phyloP scores from a whole-genome alignment of 2,888 invertebrate genomes.

The Tipula helvola region DNA sequence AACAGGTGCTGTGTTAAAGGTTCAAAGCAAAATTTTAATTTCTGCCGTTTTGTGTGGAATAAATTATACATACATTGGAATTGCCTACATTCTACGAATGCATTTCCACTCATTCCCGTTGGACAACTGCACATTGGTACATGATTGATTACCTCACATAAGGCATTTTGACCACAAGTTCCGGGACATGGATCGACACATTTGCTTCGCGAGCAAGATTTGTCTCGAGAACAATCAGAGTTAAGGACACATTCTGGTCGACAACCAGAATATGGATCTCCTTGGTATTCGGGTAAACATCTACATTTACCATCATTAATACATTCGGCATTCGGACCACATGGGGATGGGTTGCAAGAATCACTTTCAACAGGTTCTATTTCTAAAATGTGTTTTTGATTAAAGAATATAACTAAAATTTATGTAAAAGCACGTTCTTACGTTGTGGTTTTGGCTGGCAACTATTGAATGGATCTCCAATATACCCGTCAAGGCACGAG shows the following conservation, averaged over 20 bases:
- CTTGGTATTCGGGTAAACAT: constrained; percentile 45
- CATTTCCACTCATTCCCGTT: constrained; percentile 51
- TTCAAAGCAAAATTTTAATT: background rate
- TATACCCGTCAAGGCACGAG: constrained; percentile 46
- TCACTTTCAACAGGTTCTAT: constrained; percentile 34
- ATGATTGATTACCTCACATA: constrained; percentile 44
- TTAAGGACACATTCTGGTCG: constrained; percentile 51
- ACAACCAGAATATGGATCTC: constrained; percentile 53
- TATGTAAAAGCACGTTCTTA: constrained; percentile 15
- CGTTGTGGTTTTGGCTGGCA: constrained; percentile 40
- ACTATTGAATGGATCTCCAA: constrained; percentile 61
- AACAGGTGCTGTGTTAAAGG: constrained; percentile 35
- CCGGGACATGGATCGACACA: constrained; percentile 49
- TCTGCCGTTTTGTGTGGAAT: constrained; percentile 21
- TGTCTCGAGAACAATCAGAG: constrained; percentile 43
- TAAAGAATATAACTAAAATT: background rate
- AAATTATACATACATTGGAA: constrained; percentile 32
- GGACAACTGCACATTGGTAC: constrained; percentile 48
- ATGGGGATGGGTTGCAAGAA: constrained; percentile 65
- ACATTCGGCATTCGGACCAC: constrained; percentile 62
- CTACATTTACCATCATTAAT: constrained; percentile 46
- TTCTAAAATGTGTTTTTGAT: constrained; percentile 18
- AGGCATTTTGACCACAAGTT: constrained; percentile 47
- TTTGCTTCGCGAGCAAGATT: constrained; percentile 47
- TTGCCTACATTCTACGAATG: constrained; percentile 50